Evolutionary conservation across 2,113 vertebrate genomes (phyloP).

Genomic region (Macrotus californicus): DNA sequence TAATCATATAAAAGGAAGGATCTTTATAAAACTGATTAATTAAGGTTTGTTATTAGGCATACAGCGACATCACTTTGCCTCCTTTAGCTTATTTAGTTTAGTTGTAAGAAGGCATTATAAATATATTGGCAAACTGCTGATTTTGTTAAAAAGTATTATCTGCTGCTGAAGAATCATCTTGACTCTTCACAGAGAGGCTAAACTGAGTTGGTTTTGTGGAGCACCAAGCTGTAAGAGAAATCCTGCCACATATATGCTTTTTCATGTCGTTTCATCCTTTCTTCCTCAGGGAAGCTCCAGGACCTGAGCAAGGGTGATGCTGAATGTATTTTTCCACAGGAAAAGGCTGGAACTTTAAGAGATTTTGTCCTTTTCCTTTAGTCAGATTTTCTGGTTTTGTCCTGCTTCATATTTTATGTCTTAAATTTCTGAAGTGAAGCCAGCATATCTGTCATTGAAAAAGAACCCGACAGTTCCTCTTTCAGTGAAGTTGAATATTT

Average conservation of each 20-base stretch:
- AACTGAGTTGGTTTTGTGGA: not conserved
- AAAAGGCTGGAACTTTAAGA: not conserved
- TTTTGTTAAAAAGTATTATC: not conserved
- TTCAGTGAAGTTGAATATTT: not conserved
- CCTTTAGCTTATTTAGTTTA: not conserved
- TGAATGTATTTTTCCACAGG: not conserved
- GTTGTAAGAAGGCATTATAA: not conserved
- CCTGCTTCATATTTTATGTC: not conserved
- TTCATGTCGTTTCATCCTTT: not conserved
- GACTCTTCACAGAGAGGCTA: not conserved
- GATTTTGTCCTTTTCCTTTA: not conserved
- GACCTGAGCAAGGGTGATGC: not conserved
- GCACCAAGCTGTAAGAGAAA: not conserved
- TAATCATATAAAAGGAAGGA: not conserved
- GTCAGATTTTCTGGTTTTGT: not conserved
- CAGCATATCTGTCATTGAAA: not conserved
- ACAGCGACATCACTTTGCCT: not conserved
- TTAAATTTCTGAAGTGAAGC: not conserved
- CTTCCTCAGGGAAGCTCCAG: not conserved
- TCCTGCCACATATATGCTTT: not conserved
- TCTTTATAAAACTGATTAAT: not conserved
- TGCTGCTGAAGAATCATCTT: not conserved
- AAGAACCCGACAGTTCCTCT: not conserved
- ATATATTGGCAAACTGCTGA: not conserved
- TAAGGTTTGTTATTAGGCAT: not conserved